Percentiles rank a stretch among this genome's conserved stretches.
Evolutionary conservation across 1,140 invertebrate species (phyloP).

Genomic region (Drosophila funebris): DNA sequence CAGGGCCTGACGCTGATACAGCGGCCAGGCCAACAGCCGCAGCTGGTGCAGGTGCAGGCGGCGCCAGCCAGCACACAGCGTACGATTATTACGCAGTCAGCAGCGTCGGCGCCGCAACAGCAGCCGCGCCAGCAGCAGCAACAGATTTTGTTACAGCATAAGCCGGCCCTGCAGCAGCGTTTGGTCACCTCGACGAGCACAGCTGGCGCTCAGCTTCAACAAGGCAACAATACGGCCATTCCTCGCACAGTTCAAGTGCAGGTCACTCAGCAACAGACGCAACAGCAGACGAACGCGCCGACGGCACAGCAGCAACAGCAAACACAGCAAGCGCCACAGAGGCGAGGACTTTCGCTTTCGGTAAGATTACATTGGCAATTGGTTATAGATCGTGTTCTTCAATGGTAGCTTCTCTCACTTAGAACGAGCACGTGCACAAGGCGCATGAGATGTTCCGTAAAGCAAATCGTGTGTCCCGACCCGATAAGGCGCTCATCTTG

Average conservation of each 20-base stretch:
- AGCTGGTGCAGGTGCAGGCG: constrained; percentile 81
- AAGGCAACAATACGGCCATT: constrained; percentile 46
- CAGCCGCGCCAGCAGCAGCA: constrained; percentile 65
- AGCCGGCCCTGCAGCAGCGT: constrained; percentile 79
- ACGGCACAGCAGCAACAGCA: constrained; percentile 84
- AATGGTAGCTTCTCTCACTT: constrained; percentile 58
- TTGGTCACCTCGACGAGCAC: constrained; percentile 79
- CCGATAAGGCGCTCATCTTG: constrained; percentile 98
- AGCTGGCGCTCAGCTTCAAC: constrained; percentile 69
- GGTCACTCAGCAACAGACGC: constrained; percentile 63
- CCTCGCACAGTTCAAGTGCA: constrained; percentile 83
- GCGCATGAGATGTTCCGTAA: constrained; percentile 98
- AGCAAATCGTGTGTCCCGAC: constrained; percentile 96
- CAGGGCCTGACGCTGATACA: constrained; percentile 82
- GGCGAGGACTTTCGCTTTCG: constrained; percentile 91
- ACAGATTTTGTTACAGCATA: constrained; percentile 73
- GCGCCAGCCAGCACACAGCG: constrained; percentile 64
- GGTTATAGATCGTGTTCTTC: neutral
- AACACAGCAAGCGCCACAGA: constrained; percentile 85
- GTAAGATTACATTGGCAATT: constrained; percentile 85
- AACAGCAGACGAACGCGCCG: constrained; percentile 73
- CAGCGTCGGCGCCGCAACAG: constrained; percentile 59
- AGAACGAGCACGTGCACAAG: constrained; percentile 97
- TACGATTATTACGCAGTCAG: constrained; percentile 70
- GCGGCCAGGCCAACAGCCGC: constrained; percentile 80